A percentile compares a stretch with the other conserved stretches of the same genome.
Conservation (phyloP, 2,113 vertebrate genomes). For the Ranitomeya imitator region DNA sequence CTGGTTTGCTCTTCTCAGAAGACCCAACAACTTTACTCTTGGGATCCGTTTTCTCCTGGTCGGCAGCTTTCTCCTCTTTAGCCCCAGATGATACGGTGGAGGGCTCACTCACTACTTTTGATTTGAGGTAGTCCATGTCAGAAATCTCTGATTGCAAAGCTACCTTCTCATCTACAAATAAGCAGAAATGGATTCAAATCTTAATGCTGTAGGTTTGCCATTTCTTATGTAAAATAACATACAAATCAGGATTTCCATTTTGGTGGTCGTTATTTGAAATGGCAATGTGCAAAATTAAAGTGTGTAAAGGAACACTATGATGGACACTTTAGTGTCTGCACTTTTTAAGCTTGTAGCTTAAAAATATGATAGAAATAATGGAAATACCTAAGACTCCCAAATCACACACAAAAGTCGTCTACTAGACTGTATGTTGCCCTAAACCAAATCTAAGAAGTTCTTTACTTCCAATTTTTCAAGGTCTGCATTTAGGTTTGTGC, state of each 20-base stretch:
- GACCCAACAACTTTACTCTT: conserved; percentile 8
- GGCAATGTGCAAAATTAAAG: background rate
- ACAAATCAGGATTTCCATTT: background rate
- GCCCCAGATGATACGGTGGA: conserved; percentile 42
- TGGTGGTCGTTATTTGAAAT: background rate
- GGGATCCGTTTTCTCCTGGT: conserved; percentile 51
- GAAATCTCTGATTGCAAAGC: conserved; percentile 75
- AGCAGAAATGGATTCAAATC: background rate
- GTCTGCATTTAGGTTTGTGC: background rate
- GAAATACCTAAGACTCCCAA: background rate
- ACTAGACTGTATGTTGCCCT: background rate
- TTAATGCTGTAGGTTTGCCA: background rate
- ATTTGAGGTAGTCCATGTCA: conserved; percentile 94
- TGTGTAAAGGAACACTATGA: too few species aligned
- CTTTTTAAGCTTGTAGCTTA: background rate
- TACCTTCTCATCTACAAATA: conserved; percentile 56
- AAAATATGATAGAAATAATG: background rate
- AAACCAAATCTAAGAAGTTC: background rate
- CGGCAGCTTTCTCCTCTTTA: conserved; percentile 54
- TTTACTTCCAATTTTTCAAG: background rate
- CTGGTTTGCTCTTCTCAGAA: conserved; percentile 42
- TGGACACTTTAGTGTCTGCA: too few species aligned
- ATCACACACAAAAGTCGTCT: background rate
- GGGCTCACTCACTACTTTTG: conserved; percentile 78
- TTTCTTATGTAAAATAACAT: too few species aligned